A percentile compares a stretch with the other conserved stretches of the same genome.
Evolutionary conservation across 1,140 invertebrate species (phyloP).

Genomic region (Drosophila triauraria): DNA sequence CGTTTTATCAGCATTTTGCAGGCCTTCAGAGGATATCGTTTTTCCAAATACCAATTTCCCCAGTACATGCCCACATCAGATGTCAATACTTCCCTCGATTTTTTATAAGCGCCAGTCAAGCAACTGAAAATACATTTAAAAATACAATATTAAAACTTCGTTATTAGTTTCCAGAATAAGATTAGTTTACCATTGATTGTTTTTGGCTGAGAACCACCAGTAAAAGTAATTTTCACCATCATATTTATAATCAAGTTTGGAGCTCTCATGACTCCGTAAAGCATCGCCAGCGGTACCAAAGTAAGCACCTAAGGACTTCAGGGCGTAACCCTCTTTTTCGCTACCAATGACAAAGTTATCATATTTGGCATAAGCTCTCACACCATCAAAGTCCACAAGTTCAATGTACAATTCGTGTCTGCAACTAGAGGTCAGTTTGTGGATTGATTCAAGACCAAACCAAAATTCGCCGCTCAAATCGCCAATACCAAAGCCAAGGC

Average conservation of each 20-base stretch:
- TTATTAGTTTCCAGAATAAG: background rate
- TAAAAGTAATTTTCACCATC: too few species aligned
- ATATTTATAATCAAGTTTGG: background rate
- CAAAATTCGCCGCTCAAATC: background rate
- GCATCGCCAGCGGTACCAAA: background rate
- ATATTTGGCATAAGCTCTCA: slow-evolving; percentile 9
- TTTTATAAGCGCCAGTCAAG: background rate
- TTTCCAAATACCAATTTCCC: background rate
- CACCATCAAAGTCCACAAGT: slow-evolving; percentile 5
- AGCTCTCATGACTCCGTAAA: background rate
- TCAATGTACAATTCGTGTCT: slow-evolving; percentile 3
- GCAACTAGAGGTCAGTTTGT: background rate
- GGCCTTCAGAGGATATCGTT: background rate
- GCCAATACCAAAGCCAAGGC: background rate
- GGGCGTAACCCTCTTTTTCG: accelerated
- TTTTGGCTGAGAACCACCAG: background rate
- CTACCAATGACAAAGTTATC: background rate
- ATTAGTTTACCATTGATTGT: background rate
- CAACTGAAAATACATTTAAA: slow-evolving; percentile 3
- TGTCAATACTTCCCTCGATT: accelerated
- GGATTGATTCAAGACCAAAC: background rate
- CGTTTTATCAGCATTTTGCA: slow-evolving; percentile 1
- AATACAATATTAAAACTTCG: background rate
- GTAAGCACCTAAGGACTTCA: background rate
- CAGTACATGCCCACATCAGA: background rate